These are phyloP conservation scores for Chironex yamaguchii DNA, from an alignment of 30 jellyfish, hydroid and myxozoan species.

Conservation along the genomic window DNA sequence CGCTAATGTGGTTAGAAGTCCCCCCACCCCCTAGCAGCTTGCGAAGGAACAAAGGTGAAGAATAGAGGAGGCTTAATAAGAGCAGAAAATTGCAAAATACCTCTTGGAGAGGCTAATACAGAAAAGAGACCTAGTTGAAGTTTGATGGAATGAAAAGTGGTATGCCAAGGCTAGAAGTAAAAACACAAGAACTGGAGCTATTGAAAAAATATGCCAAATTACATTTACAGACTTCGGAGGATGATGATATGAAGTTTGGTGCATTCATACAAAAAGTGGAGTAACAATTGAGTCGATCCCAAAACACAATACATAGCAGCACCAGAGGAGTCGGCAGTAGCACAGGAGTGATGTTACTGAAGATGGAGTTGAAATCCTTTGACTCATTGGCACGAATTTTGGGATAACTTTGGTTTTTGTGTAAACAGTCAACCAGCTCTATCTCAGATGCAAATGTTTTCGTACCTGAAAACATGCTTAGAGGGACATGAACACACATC, in stretches of 20 bases:
- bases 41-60: neutral
- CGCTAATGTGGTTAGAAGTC: too few relatives aligned
- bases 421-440: slow-evolving; percentile 12
- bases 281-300: too few relatives aligned
- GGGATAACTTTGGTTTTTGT: slow-evolving; percentile 68
- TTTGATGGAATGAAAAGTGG: too few relatives aligned
- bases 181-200: too few relatives aligned
- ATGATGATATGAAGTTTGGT: neutral
- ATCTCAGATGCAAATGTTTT: slow-evolving; percentile 57
- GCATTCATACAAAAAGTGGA: slow-evolving; percentile 3
- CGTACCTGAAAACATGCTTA: slow-evolving; percentile 26
- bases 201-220: too few relatives aligned
- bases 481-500: slow-evolving; percentile 50
- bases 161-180: too few relatives aligned
- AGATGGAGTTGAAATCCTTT: slow-evolving; percentile 58
- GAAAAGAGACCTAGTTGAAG: neutral
- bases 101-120: slow-evolving; percentile 1
- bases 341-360: slow-evolving; percentile 34
- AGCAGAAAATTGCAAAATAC: slow-evolving; percentile 13
- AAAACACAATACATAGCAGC: too few relatives aligned
- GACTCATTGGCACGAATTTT: slow-evolving; percentile 63
- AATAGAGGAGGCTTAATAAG: slow-evolving; percentile 40
- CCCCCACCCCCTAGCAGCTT: neutral
- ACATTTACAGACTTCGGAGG: slow-evolving; percentile 13
- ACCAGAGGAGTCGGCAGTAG: too few relatives aligned